Conservation (phyloP, 2,797 vertebrate species). For the Leptoclinus maculatus region DNA sequence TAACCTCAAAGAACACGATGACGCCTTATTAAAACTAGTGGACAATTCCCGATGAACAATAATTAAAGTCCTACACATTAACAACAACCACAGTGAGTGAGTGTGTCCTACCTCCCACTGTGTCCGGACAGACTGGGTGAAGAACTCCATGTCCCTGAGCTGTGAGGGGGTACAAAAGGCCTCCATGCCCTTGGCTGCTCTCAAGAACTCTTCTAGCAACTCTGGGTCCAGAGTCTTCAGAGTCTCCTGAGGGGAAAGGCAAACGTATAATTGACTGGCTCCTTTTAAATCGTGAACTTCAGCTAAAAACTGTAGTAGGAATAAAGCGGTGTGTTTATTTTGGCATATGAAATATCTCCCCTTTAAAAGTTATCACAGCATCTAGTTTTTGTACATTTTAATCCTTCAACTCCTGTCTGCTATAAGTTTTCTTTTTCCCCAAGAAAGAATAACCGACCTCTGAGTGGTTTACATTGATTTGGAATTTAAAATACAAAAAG, state of each 20-base stretch:
- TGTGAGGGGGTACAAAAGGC: constrained; percentile 82
- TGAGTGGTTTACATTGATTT: neutral
- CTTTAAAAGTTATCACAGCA: neutral
- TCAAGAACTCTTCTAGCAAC: constrained; percentile 89
- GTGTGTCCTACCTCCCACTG: constrained; percentile 92
- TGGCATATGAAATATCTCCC: neutral
- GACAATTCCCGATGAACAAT: neutral
- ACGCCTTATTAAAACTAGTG: neutral
- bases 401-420: neutral
- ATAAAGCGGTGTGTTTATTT: neutral
- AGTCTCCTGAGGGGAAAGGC: constrained; percentile 80
- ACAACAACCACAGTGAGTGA: neutral
- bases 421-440: neutral
- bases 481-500: neutral
- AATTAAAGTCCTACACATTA: neutral
- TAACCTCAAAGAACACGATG: neutral
- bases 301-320: neutral
- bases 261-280: neutral
- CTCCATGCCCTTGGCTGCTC: constrained; percentile 90
- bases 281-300: neutral
- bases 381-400: neutral
- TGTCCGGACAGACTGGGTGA: constrained; percentile 83
- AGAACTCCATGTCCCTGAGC: constrained; percentile 86
- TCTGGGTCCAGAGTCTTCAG: constrained; percentile 85
- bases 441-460: neutral